A percentile compares a stretch with the other conserved stretches of the same genome.
These are phyloP conservation scores for Clarias gariepinus DNA, from an alignment of 2,113 vertebrate genomes.

Conservation along the genomic window DNA sequence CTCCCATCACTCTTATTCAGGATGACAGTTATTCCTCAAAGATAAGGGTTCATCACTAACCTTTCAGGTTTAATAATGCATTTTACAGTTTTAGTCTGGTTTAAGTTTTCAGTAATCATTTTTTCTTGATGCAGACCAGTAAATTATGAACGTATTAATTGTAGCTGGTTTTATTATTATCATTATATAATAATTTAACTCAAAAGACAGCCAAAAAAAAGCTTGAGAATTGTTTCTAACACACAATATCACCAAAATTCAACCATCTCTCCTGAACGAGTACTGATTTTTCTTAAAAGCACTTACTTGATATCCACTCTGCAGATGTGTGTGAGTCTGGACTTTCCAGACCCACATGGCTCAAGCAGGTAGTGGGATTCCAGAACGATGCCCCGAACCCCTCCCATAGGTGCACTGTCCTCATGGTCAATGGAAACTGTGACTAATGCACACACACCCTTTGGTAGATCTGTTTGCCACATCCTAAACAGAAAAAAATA, in stretches of 20 bases:
- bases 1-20: too few relatives aligned
- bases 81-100: too few relatives aligned
- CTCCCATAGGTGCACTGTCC: constrained; percentile 78
- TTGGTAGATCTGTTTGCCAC: constrained; percentile 87
- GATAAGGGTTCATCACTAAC: too few relatives aligned
- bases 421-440: constrained; percentile 88
- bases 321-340: constrained; percentile 90
- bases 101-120: too few relatives aligned
- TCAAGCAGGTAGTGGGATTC: constrained; percentile 93
- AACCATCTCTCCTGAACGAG: background rate
- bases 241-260: background rate
- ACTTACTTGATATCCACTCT: constrained; percentile 92
- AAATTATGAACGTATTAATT: background rate
- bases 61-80: too few relatives aligned
- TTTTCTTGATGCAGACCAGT: too few relatives aligned
- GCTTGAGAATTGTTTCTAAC: background rate
- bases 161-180: background rate
- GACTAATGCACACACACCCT: constrained; percentile 85
- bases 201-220: background rate
- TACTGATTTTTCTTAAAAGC: background rate
- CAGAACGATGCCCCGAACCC: constrained; percentile 84
- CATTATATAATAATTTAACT: background rate
- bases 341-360: constrained; percentile 84
- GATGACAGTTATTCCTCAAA: too few relatives aligned
- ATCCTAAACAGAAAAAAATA: constrained; percentile 72